Conservation (phyloP, 2,797 vertebrate genomes). For the Rhinatrema bivittatum region DNA sequence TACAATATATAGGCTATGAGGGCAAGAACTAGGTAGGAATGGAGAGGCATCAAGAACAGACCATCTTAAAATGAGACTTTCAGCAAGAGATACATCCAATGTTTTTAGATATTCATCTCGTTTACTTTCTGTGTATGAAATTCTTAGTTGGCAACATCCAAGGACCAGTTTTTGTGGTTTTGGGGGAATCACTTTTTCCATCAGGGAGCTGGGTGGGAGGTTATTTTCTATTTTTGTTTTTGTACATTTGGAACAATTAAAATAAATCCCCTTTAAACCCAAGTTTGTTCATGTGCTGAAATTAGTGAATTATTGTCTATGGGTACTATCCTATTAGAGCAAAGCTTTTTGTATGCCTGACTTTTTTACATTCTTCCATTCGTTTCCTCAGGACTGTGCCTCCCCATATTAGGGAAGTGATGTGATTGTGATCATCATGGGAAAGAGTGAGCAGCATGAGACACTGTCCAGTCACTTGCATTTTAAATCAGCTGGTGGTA, state of each 20-base stretch:
- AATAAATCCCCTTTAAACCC: conserved; percentile 63
- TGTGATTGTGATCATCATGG: too few species aligned
- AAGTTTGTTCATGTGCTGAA: too few species aligned
- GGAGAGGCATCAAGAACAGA: conserved; percentile 5
- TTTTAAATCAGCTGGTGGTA: too few species aligned
- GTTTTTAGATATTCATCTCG: conserved; percentile 48
- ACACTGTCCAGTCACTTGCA: too few species aligned
- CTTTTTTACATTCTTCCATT: too few species aligned
- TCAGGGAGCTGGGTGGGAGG: conserved; percentile 26
- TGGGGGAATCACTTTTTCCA: conserved; percentile 37
- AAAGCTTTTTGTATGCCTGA: too few species aligned
- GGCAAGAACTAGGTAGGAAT: not conserved
- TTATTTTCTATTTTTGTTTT: conserved; percentile 67
- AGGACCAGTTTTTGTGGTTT: conserved; percentile 51
- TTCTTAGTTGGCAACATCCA: conserved; percentile 57
- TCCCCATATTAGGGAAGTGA: too few species aligned
- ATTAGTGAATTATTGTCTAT: too few species aligned
- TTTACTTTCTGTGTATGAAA: conserved; percentile 46
- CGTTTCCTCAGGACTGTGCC: too few species aligned
- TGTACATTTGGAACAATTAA: conserved; percentile 72
- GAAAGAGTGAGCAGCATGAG: too few species aligned
- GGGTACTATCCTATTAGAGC: too few species aligned
- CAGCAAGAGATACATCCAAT: conserved; percentile 41
- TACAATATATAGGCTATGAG: conserved; percentile 5
- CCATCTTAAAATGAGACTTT: not conserved